Percentiles rank a stretch among this genome's conserved stretches.
Conservation (phyloP, 37 sponge, comb jelly and placozoan genomes). For the Cladorhizidae sp. region DNA sequence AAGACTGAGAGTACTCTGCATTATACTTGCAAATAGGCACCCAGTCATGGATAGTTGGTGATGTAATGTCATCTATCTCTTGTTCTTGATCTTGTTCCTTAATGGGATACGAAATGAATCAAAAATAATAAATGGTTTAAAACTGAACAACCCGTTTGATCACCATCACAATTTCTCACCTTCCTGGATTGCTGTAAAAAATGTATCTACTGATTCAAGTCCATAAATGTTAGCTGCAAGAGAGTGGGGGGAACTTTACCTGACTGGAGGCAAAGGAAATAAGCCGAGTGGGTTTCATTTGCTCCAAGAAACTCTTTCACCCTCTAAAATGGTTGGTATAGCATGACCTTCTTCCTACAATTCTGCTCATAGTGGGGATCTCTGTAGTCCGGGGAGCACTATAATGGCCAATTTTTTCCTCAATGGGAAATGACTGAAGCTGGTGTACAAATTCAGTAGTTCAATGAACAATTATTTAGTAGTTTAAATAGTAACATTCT, state of each 20-base stretch:
- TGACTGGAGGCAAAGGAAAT: constrained; percentile 49
- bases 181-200: too few species aligned
- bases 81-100: constrained; percentile 25
- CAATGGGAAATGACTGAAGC: too few species aligned
- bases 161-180: not conserved
- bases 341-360: constrained; percentile 60
- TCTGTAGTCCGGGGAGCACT: constrained; percentile 52
- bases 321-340: constrained; percentile 46
- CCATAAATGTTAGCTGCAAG: constrained; percentile 58
- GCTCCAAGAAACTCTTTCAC: constrained; percentile 13
- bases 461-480: too few species aligned
- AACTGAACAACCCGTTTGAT: not conserved
- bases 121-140: not conserved
- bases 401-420: too few species aligned
- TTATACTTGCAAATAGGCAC: constrained; percentile 45
- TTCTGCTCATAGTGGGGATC: constrained; percentile 56
- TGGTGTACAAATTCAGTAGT: too few species aligned
- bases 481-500: too few species aligned
- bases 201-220: constrained; percentile 30
- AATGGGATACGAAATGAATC: not conserved
- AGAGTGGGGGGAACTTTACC: constrained; percentile 35
- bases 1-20: not conserved
- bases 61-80: not conserved
- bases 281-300: constrained; percentile 37
- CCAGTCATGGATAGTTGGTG: constrained; percentile 47